Base-by-base conservation (phyloP, 2,888 invertebrate species). In the Hybos culiciformis region DNA sequence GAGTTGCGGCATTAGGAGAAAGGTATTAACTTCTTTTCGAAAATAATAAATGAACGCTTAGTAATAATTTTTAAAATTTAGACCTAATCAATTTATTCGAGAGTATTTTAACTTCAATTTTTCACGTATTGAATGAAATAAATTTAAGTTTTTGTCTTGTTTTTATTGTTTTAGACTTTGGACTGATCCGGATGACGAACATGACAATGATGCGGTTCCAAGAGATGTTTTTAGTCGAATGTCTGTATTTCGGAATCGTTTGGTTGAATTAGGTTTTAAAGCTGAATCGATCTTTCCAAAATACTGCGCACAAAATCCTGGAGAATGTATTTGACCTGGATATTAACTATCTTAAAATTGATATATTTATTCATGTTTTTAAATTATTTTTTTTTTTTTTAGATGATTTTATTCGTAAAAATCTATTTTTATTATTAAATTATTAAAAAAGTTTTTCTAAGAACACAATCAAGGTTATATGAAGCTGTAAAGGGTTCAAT, bases 1-100 rank as follows among this genome's bases (percentile, higher is more conserved):
- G 88, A 46, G 72, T 80, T 4, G 81, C 86, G 0, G 88, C 88
- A 2, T 66, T 87, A 49, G 87, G 81, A 0, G 88, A 88, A 68
- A 72, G 88, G 51, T 60, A 53, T 39, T 4, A n/a, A 14, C 20
- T 18, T 17, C 18, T 6, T 9, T 6, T 17, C 6, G 17, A n/a
- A n/a, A n/a, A 32, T 32, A 3, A 29, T 4, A 29, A 5, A 17
- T 32, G 17, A 32, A 8, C 32, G 5, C 15, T 14, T 9, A 32
- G 11, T 14, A 14, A 2, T 32, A 17, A 17, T 14, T 14, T 32
- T 9, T 12, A 32, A 32, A n/a, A n/a, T n/a, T n/a, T n/a, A n/a
- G n/a, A n/a, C 11, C 12, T 18, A 19, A 8, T 3, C 11, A 31
- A 31, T 5, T n/a, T 8, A 31, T 31, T 12, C n/a, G 12, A 12